Percentiles rank a stretch among this genome's conserved stretches.
These are phyloP conservation scores for Conomelus anceps DNA, from an alignment of 2,888 invertebrate genomes.

Conservation along the genomic window DNA sequence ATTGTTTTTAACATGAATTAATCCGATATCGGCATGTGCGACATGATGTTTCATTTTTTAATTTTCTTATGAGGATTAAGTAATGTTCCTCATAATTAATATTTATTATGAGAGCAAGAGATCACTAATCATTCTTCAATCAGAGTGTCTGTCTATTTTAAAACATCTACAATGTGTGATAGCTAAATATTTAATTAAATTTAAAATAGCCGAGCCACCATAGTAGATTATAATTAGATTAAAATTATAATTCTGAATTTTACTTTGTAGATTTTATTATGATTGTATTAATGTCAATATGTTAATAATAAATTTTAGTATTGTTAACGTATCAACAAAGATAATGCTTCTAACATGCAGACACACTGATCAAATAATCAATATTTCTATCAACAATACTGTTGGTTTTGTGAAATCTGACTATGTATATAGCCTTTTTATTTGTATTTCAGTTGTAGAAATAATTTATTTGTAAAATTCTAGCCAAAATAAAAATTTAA, in stretches of 20 bases:
- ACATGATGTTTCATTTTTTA: not conserved
- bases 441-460: not conserved
- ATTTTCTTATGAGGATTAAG: not conserved
- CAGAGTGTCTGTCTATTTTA: not conserved
- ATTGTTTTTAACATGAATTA: not conserved
- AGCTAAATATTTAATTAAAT: not conserved
- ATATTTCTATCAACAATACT: not conserved
- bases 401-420: not conserved
- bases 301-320: not conserved
- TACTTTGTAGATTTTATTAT: not conserved
- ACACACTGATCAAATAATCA: not conserved
- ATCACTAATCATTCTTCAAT: not conserved
- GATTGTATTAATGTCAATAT: not conserved
- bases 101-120: not conserved
- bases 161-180: not conserved
- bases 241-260: not conserved
- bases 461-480: not conserved
- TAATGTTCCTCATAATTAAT: too few species aligned
- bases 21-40: too few species aligned
- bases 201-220: not conserved
- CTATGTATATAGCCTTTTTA: not conserved
- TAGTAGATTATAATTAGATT: not conserved
- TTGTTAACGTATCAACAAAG: too few species aligned
- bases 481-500: not conserved
- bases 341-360: not conserved